Percentiles rank a stretch among this genome's conserved stretches.
Conservation (phyloP, 2,113 vertebrate species). For the Sander lucioperca region DNA sequence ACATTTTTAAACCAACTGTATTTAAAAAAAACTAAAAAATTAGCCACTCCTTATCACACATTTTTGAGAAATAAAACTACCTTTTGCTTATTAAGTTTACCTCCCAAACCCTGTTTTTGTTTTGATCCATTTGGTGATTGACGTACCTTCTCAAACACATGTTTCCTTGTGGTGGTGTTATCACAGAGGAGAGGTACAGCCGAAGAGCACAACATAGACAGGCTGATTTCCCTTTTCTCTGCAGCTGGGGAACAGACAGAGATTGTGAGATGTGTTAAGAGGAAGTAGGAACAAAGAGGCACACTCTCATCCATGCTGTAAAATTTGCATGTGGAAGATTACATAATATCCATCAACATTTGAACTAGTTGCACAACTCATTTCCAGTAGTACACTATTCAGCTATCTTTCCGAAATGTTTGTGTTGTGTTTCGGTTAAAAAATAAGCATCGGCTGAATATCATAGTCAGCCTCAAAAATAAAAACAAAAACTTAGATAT, state of each 20-base stretch:
- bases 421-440: neutral
- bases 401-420: neutral
- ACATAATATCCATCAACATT: neutral
- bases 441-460: neutral
- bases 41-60: neutral
- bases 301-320: neutral
- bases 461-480: too few species aligned
- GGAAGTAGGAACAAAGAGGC: neutral
- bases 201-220: constrained; percentile 71
- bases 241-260: constrained; percentile 15
- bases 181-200: neutral
- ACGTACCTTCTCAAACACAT: accelerated
- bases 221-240: neutral
- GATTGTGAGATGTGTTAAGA: constrained; percentile 5
- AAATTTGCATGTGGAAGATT: constrained; percentile 6
- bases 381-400: neutral
- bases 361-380: neutral
- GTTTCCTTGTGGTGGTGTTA: accelerated
- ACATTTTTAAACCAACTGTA: neutral
- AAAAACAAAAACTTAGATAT: neutral
- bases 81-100: neutral
- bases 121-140: neutral
- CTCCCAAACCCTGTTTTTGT: neutral
- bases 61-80: neutral
- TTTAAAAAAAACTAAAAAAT: neutral